A percentile compares a stretch with the other conserved stretches of the same genome.
Evolutionary conservation across 2,888 invertebrate species (phyloP).

Genomic region (Leptopilina syphax): DNA sequence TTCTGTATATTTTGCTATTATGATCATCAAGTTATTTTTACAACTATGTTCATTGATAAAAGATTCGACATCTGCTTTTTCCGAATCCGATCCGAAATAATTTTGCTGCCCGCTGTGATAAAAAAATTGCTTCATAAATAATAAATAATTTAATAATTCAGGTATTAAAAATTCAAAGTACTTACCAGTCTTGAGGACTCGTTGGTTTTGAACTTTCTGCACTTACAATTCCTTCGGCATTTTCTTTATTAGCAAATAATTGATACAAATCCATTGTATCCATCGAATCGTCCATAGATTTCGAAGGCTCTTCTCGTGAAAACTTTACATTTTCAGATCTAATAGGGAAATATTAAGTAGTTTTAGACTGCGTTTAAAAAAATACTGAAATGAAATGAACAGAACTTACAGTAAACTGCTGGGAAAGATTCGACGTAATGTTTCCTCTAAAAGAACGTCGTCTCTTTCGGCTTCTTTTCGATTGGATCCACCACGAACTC

Average conservation of each 20-base stretch:
- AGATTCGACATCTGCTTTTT: slow-evolving; percentile 81
- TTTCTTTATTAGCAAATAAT: slow-evolving; percentile 79
- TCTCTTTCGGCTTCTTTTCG: slow-evolving; percentile 80
- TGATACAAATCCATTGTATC: slow-evolving; percentile 82
- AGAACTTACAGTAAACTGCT: slow-evolving; percentile 77
- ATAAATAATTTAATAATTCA: neutral
- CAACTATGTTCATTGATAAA: slow-evolving; percentile 79
- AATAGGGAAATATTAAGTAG: slow-evolving; percentile 50
- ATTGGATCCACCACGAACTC: slow-evolving; percentile 76
- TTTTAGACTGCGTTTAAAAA: neutral
- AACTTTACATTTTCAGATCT: slow-evolving; percentile 75
- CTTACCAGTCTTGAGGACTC: slow-evolving; percentile 65
- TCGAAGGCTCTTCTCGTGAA: slow-evolving; percentile 75
- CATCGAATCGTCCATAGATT: slow-evolving; percentile 79
- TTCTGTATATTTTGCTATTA: slow-evolving; percentile 81
- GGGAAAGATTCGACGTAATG: slow-evolving; percentile 83
- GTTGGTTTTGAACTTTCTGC: slow-evolving; percentile 70
- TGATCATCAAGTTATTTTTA: slow-evolving; percentile 78
- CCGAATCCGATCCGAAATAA: slow-evolving; percentile 84
- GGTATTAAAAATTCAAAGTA: neutral
- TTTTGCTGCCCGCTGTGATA: slow-evolving; percentile 55
- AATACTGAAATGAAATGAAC: neutral
- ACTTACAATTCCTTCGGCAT: slow-evolving; percentile 66
- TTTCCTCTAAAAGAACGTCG: slow-evolving; percentile 83
- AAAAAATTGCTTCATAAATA: neutral